These are phyloP conservation scores for Lymantria dispar DNA, from an alignment of 2,888 invertebrate species.

Conservation along the genomic window DNA sequence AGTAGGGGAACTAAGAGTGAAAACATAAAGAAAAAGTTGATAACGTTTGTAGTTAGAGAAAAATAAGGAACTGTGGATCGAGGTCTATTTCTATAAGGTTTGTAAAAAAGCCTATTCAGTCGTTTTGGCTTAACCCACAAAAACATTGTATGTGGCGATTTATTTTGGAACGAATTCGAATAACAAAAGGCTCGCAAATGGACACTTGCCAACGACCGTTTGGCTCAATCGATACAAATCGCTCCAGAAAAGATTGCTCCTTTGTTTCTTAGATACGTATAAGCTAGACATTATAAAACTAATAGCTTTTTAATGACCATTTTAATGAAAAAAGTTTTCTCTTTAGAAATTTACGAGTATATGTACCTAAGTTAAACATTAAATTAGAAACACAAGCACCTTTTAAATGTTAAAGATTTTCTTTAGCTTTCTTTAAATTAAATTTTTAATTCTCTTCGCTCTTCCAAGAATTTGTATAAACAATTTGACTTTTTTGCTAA, in stretches of 20 bases:
- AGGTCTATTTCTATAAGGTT: conserved; percentile 19
- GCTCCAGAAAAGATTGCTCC: conserved; percentile 42
- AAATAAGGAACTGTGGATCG: conserved; percentile 7
- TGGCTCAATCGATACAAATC: conserved; percentile 49
- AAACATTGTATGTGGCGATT: conserved; percentile 30
- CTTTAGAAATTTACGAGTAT: too few species aligned
- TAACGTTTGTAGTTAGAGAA: not conserved
- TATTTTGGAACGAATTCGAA: conserved; percentile 45
- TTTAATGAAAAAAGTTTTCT: not conserved
- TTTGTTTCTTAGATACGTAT: conserved; percentile 24
- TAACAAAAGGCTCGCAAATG: conserved; percentile 57
- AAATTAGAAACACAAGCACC: too few species aligned
- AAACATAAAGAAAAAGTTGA: conserved; percentile 18
- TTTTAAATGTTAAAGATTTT: too few species aligned
- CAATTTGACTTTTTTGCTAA: too few species aligned
- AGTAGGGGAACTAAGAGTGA: conserved; percentile 14
- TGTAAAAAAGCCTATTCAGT: conserved; percentile 14
- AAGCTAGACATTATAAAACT: conserved; percentile 12
- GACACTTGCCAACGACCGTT: conserved; percentile 54
- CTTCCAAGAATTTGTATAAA: too few species aligned
- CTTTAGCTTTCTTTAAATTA: too few species aligned
- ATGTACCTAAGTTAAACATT: too few species aligned
- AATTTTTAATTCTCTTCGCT: too few species aligned
- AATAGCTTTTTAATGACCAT: conserved; percentile 37
- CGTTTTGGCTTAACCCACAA: conserved; percentile 17